Evolutionary conservation across 2,797 vertebrate genomes (phyloP), one percentile per base, ranked within the genome.

Genomic region (Columba guinea): DNA sequence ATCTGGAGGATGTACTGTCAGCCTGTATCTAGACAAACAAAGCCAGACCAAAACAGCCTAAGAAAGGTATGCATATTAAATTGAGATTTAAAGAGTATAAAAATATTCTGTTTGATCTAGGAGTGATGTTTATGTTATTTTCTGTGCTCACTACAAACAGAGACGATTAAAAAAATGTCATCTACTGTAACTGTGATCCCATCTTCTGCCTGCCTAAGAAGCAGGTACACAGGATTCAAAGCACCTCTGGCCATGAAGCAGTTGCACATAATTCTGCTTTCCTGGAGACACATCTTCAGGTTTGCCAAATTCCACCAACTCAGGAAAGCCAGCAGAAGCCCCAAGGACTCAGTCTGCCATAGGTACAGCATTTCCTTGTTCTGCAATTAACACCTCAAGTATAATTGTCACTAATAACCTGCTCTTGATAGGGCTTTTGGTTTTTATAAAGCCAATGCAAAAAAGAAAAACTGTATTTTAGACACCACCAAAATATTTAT

Each of bases 331-430:
- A 77, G 89, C 41, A 90, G 75, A 90, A 94, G 49, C 94, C 93
- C 78, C 1, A 16, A 89, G 91, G 90, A 93, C 88, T 94, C 2
- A 0, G 52, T 35, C 96, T 92, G 82, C 83, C 84, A 84, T 80
- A 96, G 97, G 95, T 97, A 97, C 97, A 97, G 97, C 97, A 97
- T 98, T 98, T 98, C 97, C 98, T 97, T 97, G 97, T 93, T 98
- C 97, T 97, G 97, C 97, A 97, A 97, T 95, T 96, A 97, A 97
- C 97, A 97, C 97, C 96, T 97, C 96, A 84, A 97, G 96, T 95
- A 76, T 93, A 96, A 92, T 91, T 94, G 90, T 96, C 94, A 95
- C 81, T 94, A 97, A 96, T 95, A 96, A 88, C 51, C 59, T 78
- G 81, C 86, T 93, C 95, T 90, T 96, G 96, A 96, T 95, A 92